Evolutionary conservation across 2,888 invertebrate genomes (phyloP).

Genomic region (Matsumyia berberina): DNA sequence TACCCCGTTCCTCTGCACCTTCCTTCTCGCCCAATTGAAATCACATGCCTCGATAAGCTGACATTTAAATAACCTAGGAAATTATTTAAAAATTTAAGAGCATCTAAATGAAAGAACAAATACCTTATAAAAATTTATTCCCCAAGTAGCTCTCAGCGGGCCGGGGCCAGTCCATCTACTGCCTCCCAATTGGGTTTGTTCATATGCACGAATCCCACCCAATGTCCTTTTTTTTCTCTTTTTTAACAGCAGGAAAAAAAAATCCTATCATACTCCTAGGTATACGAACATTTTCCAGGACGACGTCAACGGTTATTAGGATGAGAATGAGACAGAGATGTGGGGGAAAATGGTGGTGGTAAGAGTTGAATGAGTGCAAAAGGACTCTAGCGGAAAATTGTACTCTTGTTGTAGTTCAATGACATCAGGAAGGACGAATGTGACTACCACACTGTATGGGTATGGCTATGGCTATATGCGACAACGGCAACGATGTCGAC

Average conservation of each 20-base stretch:
- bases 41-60: slow-evolving; percentile 67
- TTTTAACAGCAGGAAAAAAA: not conserved
- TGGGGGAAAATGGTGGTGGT: slow-evolving; percentile 12
- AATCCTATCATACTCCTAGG: slow-evolving; percentile 31
- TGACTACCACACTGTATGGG: slow-evolving; percentile 44
- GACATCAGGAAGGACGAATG: slow-evolving; percentile 74
- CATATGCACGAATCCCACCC: slow-evolving; percentile 72
- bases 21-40: slow-evolving; percentile 49
- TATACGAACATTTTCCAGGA: slow-evolving; percentile 40
- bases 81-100: slow-evolving; percentile 59
- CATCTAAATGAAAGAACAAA: slow-evolving; percentile 68
- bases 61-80: slow-evolving; percentile 60
- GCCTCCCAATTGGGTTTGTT: slow-evolving; percentile 62
- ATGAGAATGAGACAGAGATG: slow-evolving; percentile 65
- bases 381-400: slow-evolving; percentile 73
- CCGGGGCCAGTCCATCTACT: slow-evolving; percentile 41
- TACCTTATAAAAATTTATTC: slow-evolving; percentile 47
- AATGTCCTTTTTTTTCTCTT: slow-evolving; percentile 59
- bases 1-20: not conserved
- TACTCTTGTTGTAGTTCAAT: slow-evolving; percentile 73
- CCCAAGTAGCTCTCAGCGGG: slow-evolving; percentile 47
- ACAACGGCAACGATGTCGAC: slow-evolving; percentile 52
- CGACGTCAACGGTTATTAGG: slow-evolving; percentile 59
- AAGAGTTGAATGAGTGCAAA: slow-evolving; percentile 65
- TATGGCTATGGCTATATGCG: slow-evolving; percentile 38